These are phyloP conservation scores for Callithrix jacchus DNA, from an alignment of 2,113 vertebrate genomes.

Conservation along the genomic window DNA sequence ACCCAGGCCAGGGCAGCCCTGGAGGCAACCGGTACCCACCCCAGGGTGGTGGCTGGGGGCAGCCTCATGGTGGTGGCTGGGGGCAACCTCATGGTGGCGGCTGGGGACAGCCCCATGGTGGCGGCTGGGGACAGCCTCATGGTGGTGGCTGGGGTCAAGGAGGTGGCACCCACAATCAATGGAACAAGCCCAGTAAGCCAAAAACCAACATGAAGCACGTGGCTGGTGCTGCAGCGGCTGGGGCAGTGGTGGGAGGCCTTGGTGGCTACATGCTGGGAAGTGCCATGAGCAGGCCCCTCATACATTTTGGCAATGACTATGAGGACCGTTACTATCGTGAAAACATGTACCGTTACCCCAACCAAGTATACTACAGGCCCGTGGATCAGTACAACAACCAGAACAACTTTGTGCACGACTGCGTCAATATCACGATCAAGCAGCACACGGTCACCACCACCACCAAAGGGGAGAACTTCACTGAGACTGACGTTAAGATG, in stretches of 20 bases:
- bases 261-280: conserved; percentile 84
- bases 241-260: conserved; percentile 81
- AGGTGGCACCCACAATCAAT: conserved; percentile 79
- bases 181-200: conserved; percentile 81
- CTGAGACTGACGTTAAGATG: conserved; percentile 75
- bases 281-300: conserved; percentile 81
- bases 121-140: conserved; percentile 60
- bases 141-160: conserved; percentile 78
- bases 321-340: conserved; percentile 82
- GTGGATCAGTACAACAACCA: conserved; percentile 75
- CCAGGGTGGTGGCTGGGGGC: conserved; percentile 70
- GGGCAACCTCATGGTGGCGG: conserved; percentile 15
- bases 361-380: conserved; percentile 81
- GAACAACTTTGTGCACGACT: conserved; percentile 84
- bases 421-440: conserved; percentile 84
- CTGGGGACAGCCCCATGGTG: conserved; percentile 53
- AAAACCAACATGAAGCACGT: conserved; percentile 84
- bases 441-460: conserved; percentile 83
- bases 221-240: conserved; percentile 77
- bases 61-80: conserved; percentile 66
- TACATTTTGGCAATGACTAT: conserved; percentile 80
- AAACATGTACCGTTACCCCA: conserved; percentile 82
- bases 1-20: conserved; percentile 68
- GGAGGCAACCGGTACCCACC: conserved; percentile 76
- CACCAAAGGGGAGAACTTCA: conserved; percentile 78